Evolutionary conservation across 2,113 vertebrate genomes (phyloP).

Genomic region (Forbesichthys agassizii): DNA sequence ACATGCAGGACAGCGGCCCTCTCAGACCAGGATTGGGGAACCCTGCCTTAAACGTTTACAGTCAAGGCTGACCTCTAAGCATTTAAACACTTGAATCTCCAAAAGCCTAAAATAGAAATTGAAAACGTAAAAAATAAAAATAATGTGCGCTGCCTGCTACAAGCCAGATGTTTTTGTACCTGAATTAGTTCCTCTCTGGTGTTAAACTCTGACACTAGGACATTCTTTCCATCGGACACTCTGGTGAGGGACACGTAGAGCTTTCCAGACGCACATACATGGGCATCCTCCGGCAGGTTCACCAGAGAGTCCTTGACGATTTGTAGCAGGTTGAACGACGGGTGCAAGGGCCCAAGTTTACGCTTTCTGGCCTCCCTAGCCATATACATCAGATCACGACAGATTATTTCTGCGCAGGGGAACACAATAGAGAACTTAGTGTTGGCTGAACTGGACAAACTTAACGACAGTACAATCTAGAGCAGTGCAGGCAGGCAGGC

Average conservation of each 20-base stretch:
- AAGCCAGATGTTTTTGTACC: conserved; percentile 52
- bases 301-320: conserved; percentile 63
- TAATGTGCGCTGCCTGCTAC: too few species aligned
- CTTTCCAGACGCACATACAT: conserved; percentile 72
- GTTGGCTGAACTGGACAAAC: too few species aligned
- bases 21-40: too few species aligned
- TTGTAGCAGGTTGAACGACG: conserved; percentile 74
- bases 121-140: too few species aligned
- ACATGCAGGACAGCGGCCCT: too few species aligned
- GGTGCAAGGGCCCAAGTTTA: conserved; percentile 77
- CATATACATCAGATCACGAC: conserved; percentile 55
- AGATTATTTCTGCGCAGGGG: conserved; percentile 40
- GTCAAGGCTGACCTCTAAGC: too few species aligned
- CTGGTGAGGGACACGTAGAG: conserved; percentile 81
- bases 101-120: too few species aligned
- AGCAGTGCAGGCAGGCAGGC: too few species aligned
- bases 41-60: too few species aligned
- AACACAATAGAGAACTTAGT: not conserved
- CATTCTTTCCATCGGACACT: conserved; percentile 80
- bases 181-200: conserved; percentile 86
- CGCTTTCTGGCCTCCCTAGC: conserved; percentile 66
- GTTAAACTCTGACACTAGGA: conserved; percentile 82
- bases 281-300: conserved; percentile 77
- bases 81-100: too few species aligned
- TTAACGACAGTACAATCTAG: too few species aligned